Base-by-base conservation (phyloP, 1,140 invertebrate species). In the Lasioglossum baleicum region DNA sequence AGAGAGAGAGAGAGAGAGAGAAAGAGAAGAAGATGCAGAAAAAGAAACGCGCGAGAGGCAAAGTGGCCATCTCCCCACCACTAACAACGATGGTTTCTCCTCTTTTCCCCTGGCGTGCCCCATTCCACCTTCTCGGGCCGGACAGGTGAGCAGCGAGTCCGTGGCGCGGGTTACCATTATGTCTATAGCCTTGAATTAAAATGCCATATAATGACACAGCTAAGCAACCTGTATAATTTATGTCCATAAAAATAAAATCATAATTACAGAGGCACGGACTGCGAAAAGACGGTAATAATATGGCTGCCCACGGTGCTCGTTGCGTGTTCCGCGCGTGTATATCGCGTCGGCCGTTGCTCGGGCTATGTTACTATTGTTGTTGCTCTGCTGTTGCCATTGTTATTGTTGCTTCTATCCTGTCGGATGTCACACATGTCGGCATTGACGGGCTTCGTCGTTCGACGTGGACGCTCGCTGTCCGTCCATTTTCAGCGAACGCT, bases 231-330 rank as follows among this genome's bases (percentile, higher is more conserved):
- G 89, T 92, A 84, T 92, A 92, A 92, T 92, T 92, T 92, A 92
- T 92, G 91, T 91, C 91, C 91, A 92, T 92, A 92, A 92, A 92
- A 92, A 91, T 92, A 92, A 92, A 92, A 92, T 92, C 91, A 92
- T 92, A 92, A 92, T 92, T 92, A 92, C 90, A 92, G 89, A 91
- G 91, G 89, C 86, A 87, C 83, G 85, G 87, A 88, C 90, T 91
- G 88, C 90, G 89, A 92, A 92, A 92, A 92, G 91, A 87, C 90
- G 88, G 91, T 92, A 92, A 92, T 92, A 91, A 92, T 84, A 92
- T 78, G 83, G 86, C 89, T 88, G 85, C 71, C 83, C 74, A 78
- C 74, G 81, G 84, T 79, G 84, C 84, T 81, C 74, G 80, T 89
- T 88, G 89, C 83, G 84, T 88, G 87, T 75, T 84, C 67, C 70